These are phyloP conservation scores for Calosoma granatense DNA, from an alignment of 1,140 invertebrate species.

Conservation along the genomic window DNA sequence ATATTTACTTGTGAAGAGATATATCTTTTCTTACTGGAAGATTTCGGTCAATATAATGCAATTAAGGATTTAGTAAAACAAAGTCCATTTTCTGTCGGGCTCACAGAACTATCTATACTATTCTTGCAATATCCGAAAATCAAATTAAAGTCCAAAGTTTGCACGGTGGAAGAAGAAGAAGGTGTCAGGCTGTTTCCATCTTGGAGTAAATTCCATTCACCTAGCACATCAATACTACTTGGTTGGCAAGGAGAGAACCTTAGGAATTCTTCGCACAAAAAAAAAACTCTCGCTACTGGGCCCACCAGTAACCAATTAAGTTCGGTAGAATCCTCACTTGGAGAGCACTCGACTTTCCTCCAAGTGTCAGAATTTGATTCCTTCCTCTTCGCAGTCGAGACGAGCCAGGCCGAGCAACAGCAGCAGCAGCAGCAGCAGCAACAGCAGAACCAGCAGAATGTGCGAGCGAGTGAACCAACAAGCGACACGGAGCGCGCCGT, in stretches of 20 bases:
- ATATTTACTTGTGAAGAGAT: too few species aligned
- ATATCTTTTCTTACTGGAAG: too few species aligned
- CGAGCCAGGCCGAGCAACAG: too few species aligned
- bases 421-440: too few species aligned
- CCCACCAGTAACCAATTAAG: slow-evolving; percentile 4
- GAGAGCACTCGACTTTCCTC: not conserved
- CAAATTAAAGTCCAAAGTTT: too few species aligned
- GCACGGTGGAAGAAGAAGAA: too few species aligned
- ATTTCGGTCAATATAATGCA: too few species aligned
- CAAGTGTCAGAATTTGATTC: slow-evolving; percentile 9
- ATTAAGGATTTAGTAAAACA: too few species aligned
- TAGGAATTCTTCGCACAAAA: not conserved
- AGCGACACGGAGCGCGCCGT: not conserved
- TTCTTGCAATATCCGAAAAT: too few species aligned
- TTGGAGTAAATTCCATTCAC: not conserved
- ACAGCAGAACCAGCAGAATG: not conserved
- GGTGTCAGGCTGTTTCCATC: not conserved
- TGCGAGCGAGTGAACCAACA: not conserved
- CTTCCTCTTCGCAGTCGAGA: not conserved
- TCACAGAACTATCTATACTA: too few species aligned
- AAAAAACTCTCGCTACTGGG: not conserved
- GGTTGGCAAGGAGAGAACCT: not conserved
- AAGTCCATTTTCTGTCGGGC: too few species aligned
- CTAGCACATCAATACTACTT: not conserved
- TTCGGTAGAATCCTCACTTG: not conserved